Conservation (phyloP, 2,888 invertebrate species). For the Drosophila dives region DNA sequence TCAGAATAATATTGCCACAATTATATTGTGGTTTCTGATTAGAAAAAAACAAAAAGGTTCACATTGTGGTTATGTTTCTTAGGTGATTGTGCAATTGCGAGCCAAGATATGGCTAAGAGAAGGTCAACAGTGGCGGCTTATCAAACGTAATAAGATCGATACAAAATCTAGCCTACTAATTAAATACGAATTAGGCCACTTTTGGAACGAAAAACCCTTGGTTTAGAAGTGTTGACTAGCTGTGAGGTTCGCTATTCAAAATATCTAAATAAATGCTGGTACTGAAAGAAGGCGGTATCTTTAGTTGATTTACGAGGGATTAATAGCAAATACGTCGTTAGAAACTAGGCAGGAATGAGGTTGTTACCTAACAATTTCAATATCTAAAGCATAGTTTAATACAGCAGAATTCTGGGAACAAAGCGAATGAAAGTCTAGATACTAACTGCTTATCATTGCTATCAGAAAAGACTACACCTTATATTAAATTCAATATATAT, state of each 20-base stretch:
- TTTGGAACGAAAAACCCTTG: not conserved
- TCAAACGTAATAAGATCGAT: slow-evolving; percentile 20
- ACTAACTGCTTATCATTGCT: slow-evolving; percentile 34
- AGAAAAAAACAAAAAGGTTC: slow-evolving; percentile 47
- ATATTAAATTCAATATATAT: slow-evolving; percentile 39
- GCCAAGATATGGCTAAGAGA: slow-evolving; percentile 8
- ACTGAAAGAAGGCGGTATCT: not conserved
- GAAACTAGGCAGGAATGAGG: not conserved
- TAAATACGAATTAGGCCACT: slow-evolving; percentile 25
- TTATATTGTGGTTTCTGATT: slow-evolving; percentile 68
- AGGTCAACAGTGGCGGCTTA: slow-evolving; percentile 31
- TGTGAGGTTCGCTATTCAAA: not conserved
- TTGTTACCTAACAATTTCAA: not conserved
- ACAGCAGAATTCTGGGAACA: slow-evolving; percentile 16
- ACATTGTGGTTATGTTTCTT: slow-evolving; percentile 29
- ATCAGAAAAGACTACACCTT: slow-evolving; percentile 63
- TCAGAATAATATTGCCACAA: slow-evolving; percentile 47
- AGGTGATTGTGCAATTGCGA: slow-evolving; percentile 32
- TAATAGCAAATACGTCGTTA: not conserved
- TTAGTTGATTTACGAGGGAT: not conserved
- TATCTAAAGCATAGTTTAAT: slow-evolving; percentile 34
- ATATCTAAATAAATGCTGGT: no score
- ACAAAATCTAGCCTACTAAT: slow-evolving; percentile 14
- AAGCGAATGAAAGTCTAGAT: slow-evolving; percentile 38
- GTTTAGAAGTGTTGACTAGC: not conserved